Conservation (phyloP, 2,888 invertebrate genomes). For the Coenonympha arcania region DNA sequence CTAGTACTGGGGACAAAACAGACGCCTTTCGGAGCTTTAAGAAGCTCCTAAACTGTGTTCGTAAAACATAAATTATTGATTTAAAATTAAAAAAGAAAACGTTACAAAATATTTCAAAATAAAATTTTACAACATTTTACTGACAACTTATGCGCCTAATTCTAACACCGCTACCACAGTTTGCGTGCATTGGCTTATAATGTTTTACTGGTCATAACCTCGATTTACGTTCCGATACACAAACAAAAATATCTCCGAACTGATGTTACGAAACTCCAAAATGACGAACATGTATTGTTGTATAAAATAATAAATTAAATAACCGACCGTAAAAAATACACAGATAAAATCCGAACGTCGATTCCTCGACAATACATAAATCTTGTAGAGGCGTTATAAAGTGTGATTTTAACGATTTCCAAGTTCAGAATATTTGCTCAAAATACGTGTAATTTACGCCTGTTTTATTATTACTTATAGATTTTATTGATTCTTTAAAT, state of each 20-base stretch:
- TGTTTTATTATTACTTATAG: background rate
- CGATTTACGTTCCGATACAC: background rate
- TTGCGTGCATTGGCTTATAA: too few species aligned
- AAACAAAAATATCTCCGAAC: too few species aligned
- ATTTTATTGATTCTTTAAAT: background rate
- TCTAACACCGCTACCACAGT: too few species aligned
- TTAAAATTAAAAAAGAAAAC: too few species aligned
- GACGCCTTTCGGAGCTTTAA: too few species aligned
- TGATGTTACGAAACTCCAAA: background rate
- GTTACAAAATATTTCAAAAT: too few species aligned
- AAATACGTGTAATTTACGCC: background rate
- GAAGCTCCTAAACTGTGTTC: too few species aligned
- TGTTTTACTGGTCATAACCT: background rate
- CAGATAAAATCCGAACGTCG: slow-evolving; percentile 7
- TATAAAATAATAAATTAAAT: slow-evolving; percentile 30
- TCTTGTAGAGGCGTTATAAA: slow-evolving; percentile 10
- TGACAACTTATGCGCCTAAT: too few species aligned
- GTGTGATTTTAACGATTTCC: slow-evolving; percentile 18
- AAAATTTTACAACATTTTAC: too few species aligned
- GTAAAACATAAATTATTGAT: too few species aligned
- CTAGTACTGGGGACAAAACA: too few species aligned
- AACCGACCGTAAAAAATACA: slow-evolving; percentile 26
- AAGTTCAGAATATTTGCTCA: slow-evolving; percentile 15
- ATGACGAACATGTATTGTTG: slow-evolving; percentile 11
- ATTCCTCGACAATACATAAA: slow-evolving; percentile 17